These are phyloP conservation scores for Mercenaria mercenaria DNA, from an alignment of 1,140 invertebrate genomes.

Conservation along the genomic window DNA sequence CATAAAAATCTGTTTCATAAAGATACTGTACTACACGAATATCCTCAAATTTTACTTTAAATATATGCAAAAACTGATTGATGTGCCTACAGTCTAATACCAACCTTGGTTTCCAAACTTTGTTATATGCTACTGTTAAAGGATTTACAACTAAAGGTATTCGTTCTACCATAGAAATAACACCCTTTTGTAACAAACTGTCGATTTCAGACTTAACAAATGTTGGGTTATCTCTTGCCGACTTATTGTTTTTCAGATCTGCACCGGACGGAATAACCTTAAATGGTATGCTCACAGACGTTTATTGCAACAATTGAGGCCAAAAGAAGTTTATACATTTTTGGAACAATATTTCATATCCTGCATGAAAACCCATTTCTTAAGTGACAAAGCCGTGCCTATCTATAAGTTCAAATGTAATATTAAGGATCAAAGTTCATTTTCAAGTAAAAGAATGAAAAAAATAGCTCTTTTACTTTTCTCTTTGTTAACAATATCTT, in stretches of 20 bases:
- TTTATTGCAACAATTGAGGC: too few species aligned
- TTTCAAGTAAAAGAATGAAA: too few species aligned
- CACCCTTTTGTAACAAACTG: neutral
- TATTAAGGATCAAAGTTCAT: too few species aligned
- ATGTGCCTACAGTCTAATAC: slow-evolving; percentile 62
- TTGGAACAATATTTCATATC: too few species aligned
- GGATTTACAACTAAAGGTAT: neutral
- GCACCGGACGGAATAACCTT: neutral
- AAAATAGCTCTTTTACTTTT: too few species aligned
- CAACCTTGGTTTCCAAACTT: slow-evolving; percentile 15
- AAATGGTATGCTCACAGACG: too few species aligned
- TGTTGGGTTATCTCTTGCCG: neutral
- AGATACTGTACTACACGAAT: slow-evolving; percentile 18
- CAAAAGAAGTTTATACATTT: too few species aligned
- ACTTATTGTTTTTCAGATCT: neutral
- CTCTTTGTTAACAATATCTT: too few species aligned
- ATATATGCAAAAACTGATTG: slow-evolving; percentile 49
- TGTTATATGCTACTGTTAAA: neutral
- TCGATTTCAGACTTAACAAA: neutral
- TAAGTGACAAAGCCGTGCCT: too few species aligned
- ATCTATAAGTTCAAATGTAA: too few species aligned
- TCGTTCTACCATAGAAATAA: neutral
- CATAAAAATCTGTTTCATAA: slow-evolving; percentile 35
- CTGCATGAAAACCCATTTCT: too few species aligned
- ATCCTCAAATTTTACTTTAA: slow-evolving; percentile 64